Evolutionary conservation across 2,888 invertebrate species (phyloP).

Genomic region (Artemia sp.): DNA sequence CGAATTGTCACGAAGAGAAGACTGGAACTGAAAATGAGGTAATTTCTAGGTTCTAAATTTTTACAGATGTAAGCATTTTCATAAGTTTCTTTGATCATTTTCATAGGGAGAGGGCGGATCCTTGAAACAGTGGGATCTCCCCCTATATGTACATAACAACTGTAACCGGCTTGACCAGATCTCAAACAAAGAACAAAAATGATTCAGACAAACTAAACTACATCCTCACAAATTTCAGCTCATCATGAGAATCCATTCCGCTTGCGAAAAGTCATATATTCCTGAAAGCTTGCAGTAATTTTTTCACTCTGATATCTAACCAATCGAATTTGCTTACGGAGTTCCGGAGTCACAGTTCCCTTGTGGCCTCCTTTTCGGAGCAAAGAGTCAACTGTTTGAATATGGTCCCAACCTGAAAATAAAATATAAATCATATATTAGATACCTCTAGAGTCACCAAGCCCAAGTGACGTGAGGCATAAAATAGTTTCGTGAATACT

Average conservation of each 20-base stretch:
- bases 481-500: too few species aligned
- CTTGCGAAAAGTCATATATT: conserved; percentile 40
- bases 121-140: not conserved
- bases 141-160: conserved; percentile 18
- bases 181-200: conserved; percentile 22
- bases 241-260: conserved; percentile 28
- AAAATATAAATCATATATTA: not conserved
- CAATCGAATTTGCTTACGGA: conserved; percentile 73
- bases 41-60: too few species aligned
- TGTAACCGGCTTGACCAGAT: conserved; percentile 23
- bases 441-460: too few species aligned
- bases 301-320: conserved; percentile 94
- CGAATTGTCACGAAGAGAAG: too few species aligned
- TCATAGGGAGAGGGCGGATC: not conserved
- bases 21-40: too few species aligned
- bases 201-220: conserved; percentile 18
- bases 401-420: conserved; percentile 84
- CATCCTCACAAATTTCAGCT: conserved; percentile 28
- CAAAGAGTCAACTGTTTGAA: conserved; percentile 93
- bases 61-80: not conserved
- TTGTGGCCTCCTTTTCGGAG: conserved; percentile 93
- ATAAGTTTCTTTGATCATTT: not conserved
- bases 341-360: conserved; percentile 67
- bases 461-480: not conserved
- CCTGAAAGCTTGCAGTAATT: conserved; percentile 65